Evolutionary conservation across 2,113 vertebrate genomes (phyloP).

Genomic region (Thryonomys swinderianus): DNA sequence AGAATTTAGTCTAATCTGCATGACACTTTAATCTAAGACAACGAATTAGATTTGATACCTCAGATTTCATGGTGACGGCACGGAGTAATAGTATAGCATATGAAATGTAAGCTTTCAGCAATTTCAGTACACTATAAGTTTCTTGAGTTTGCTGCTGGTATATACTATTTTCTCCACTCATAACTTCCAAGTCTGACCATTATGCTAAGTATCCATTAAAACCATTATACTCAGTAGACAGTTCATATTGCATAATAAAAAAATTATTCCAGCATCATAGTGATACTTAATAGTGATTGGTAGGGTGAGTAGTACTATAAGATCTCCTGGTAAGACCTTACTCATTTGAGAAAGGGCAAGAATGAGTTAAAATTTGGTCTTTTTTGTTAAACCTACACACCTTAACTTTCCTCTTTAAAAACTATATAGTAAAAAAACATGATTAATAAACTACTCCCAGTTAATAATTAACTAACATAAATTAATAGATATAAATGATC

Average conservation of each 20-base stretch:
- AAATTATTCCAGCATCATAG: neutral
- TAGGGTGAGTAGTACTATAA: neutral
- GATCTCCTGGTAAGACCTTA: neutral
- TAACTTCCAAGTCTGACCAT: neutral
- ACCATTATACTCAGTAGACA: neutral
- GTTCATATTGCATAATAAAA: neutral
- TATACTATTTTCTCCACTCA: constrained; percentile 37
- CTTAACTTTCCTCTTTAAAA: constrained; percentile 2
- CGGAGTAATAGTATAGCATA: neutral
- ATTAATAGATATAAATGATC: constrained; percentile 16
- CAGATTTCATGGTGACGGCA: constrained; percentile 65
- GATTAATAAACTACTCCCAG: neutral
- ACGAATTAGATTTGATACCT: constrained; percentile 69
- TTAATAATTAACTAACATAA: neutral
- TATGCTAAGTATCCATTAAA: neutral
- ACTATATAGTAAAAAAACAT: neutral
- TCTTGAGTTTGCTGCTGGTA: constrained; percentile 28
- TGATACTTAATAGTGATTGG: neutral
- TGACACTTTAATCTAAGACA: constrained; percentile 75
- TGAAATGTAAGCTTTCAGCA: neutral
- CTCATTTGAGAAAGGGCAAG: neutral
- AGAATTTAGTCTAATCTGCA: constrained; percentile 74
- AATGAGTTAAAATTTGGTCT: neutral
- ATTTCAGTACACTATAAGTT: constrained; percentile 5
- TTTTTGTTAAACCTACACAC: neutral